Conservation (phyloP, 2,113 vertebrate genomes). For the Fukomys damarensis region DNA sequence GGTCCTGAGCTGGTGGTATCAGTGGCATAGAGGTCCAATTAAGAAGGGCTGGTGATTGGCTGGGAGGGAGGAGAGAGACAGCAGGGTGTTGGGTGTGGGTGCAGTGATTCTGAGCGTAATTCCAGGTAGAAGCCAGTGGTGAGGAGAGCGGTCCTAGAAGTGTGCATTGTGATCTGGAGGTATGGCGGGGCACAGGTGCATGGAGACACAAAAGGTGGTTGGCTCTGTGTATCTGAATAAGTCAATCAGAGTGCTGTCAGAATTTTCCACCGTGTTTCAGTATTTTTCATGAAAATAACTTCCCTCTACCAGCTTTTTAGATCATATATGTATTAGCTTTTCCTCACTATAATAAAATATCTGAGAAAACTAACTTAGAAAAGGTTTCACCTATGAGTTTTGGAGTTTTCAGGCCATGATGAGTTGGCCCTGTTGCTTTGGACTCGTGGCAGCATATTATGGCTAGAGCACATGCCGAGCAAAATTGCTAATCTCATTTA, state of each 20-base stretch:
- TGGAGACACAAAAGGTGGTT: not conserved
- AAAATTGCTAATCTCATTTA: not conserved
- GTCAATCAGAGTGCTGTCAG: not conserved
- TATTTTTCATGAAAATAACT: not conserved
- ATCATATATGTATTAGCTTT: not conserved
- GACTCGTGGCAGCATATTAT: not conserved
- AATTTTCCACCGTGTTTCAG: not conserved
- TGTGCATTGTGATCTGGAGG: not conserved
- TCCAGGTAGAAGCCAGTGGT: not conserved
- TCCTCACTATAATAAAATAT: not conserved
- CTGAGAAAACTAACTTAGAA: not conserved
- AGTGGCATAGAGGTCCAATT: fast-evolving
- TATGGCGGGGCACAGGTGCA: not conserved
- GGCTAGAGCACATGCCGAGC: not conserved
- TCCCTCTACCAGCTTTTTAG: not conserved
- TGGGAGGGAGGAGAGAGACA: not conserved
- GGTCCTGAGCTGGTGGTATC: not conserved
- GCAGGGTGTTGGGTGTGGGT: not conserved
- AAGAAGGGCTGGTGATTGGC: not conserved
- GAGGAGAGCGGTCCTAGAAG: too few relatives aligned
- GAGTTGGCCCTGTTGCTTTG: not conserved
- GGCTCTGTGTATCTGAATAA: not conserved
- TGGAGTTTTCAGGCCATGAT: not conserved
- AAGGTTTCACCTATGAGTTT: not conserved
- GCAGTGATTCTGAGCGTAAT: not conserved